A percentile compares a stretch with the other conserved stretches of the same genome.
Conservation (phyloP, 2,113 vertebrate species). For the Grammomys surdaster region DNA sequence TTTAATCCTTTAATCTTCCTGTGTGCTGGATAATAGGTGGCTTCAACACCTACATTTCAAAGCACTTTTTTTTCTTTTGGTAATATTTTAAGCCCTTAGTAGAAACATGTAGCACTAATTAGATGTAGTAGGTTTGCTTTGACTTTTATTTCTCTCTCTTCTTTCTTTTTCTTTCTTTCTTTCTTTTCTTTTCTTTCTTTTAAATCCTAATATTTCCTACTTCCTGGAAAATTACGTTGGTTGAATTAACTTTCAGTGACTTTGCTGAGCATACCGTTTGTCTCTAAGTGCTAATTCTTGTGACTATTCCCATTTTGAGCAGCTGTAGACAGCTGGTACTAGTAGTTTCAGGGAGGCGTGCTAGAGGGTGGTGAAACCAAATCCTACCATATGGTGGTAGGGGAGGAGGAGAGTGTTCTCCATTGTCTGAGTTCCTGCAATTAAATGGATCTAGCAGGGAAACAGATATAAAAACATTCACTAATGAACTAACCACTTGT, state of each 20-base stretch:
- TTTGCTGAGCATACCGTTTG: slow-evolving; percentile 48
- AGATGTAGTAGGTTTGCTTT: slow-evolving; percentile 14
- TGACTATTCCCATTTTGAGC: slow-evolving; percentile 53
- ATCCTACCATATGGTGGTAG: not conserved
- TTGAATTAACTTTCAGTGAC: slow-evolving; percentile 18
- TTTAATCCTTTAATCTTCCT: slow-evolving; percentile 72
- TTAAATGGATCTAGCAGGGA: slow-evolving; percentile 49
- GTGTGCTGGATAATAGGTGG: slow-evolving; percentile 2
- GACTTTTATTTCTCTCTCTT: slow-evolving; percentile 24
- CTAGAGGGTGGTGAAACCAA: not conserved
- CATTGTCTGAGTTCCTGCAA: slow-evolving; percentile 37
- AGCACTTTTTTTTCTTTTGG: not conserved
- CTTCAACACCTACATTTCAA: slow-evolving; percentile 51
- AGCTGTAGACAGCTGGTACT: slow-evolving; percentile 41
- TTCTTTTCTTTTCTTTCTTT: not conserved
- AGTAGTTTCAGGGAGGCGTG: not conserved
- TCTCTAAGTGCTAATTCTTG: slow-evolving; percentile 59
- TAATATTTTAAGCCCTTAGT: slow-evolving; percentile 57
- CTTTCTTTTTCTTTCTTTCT: not conserved
- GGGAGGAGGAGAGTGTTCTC: not conserved
- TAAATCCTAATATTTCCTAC: slow-evolving; percentile 13
- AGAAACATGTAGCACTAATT: slow-evolving; percentile 30
- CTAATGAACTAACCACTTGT: not conserved
- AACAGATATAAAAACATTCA: slow-evolving; percentile 51
- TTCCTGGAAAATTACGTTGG: slow-evolving; percentile 50